These are phyloP conservation scores for Caracal caracal DNA, from an alignment of 2,113 vertebrate species.

Conservation along the genomic window DNA sequence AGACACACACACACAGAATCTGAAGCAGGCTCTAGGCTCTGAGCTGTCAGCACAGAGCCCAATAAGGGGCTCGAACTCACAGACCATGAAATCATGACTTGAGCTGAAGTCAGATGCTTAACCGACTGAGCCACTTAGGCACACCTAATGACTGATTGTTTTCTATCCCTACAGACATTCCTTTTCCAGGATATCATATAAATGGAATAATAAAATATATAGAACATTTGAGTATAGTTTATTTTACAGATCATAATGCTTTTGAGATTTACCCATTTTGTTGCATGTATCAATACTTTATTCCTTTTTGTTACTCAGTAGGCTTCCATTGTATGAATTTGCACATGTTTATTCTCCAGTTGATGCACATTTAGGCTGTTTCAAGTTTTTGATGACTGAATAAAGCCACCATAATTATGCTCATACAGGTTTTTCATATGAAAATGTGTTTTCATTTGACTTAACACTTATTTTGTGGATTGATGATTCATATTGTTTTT, in stretches of 20 bases:
- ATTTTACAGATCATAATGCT: background rate
- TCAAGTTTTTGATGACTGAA: background rate
- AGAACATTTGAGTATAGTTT: background rate
- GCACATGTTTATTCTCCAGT: background rate
- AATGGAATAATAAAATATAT: background rate
- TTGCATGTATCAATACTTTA: background rate
- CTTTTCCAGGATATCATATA: background rate
- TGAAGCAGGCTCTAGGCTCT: no score
- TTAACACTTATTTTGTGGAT: background rate
- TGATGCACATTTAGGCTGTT: background rate
- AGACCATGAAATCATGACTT: no score
- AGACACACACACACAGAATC: no score
- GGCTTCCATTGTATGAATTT: background rate
- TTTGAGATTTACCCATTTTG: background rate
- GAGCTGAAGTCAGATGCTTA: no score
- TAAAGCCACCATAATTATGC: background rate
- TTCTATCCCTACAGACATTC: background rate
- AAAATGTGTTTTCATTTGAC: background rate
- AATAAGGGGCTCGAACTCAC: no score
- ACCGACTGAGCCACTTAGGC: no score
- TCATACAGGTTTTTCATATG: background rate
- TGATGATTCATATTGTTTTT: background rate
- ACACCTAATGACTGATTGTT: background rate
- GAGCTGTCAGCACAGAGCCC: no score
- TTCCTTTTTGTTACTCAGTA: background rate